Percentiles rank a stretch among this genome's conserved stretches.
Conservation (phyloP, 2,797 vertebrate genomes). For the Enoplosus armatus region DNA sequence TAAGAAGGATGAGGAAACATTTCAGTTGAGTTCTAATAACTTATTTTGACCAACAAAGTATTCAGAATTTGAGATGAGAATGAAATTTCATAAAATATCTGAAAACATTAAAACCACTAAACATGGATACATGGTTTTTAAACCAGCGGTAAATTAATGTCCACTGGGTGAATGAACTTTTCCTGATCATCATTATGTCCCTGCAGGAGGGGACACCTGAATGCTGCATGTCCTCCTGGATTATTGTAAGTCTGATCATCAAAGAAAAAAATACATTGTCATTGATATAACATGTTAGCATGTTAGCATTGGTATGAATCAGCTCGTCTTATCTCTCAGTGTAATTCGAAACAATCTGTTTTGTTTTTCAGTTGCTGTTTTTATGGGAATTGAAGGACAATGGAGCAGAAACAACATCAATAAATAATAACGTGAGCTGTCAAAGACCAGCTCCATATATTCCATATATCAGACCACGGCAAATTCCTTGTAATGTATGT, state of each 20-base stretch:
- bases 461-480: too few species aligned
- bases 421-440: neutral
- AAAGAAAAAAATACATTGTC: neutral
- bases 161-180: too few species aligned
- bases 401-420: neutral
- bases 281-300: neutral
- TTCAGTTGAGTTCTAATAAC: too few species aligned
- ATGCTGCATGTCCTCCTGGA: rapidly evolving
- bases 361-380: neutral
- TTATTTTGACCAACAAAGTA: too few species aligned
- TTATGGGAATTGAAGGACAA: neutral
- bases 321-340: neutral
- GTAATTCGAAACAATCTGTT: neutral
- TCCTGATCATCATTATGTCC: neutral
- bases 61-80: too few species aligned
- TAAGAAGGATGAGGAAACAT: too few species aligned
- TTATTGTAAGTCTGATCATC: neutral
- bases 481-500: too few species aligned
- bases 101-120: too few species aligned
- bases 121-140: too few species aligned
- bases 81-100: too few species aligned
- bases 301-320: conserved; percentile 1
- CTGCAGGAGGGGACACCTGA: neutral
- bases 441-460: too few species aligned
- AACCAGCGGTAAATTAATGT: too few species aligned